Evolutionary conservation across 2,113 vertebrate genomes (phyloP), one percentile per base, ranked within the genome.

Genomic region (Myanophis thanlyinensis): DNA sequence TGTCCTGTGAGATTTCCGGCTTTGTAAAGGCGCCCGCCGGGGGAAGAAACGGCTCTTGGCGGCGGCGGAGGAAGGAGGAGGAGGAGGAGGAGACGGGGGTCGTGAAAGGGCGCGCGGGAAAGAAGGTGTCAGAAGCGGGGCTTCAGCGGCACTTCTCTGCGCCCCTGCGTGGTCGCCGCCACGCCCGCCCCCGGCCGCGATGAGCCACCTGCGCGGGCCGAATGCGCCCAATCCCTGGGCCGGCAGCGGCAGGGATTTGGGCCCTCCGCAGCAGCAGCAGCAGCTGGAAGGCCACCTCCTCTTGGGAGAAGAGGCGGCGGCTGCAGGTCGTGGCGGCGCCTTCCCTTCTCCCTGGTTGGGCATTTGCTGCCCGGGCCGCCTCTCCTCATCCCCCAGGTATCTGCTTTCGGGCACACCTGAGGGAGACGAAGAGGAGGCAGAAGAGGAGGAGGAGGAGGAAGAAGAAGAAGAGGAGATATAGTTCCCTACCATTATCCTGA

Each of bases 151-250:
- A 80, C 73, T 80, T 80, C 35, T 80, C 11, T 22, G 90, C 40
- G 46, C 44, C 30, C 11, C 85, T 18, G n/a, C n/a, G n/a, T n/a
- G 22, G 73, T 25, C 73, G 35, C 73, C 48, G 15, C 35, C 18
- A 44, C 73, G 18, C 47, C 5, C 47, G 46, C 23, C 44, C 3
- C 40, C 22, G 85, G 48, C 23, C 80, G 20, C 80, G 2, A 95
- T 95, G 94, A 95, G 93, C 93, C 89, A 94, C 91, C 89, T 93
- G 92, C 92, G 94, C 3, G 88, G 56, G 40, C 20, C 23, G 20
- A 13, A 27, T 23, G 89, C 59, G 86, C 93, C 86, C 46, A 53
- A 30, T 86, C 89, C 62, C 1, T 95, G 94, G 94, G 18, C 13
- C 88, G 85, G 51, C 86, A 51, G 47, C 91, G 87, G 12, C 9